Percentiles rank a stretch among this genome's conserved stretches.
phyloP scores from a whole-genome alignment of 1,140 invertebrate genomes.

The Nephotettix cincticeps region DNA sequence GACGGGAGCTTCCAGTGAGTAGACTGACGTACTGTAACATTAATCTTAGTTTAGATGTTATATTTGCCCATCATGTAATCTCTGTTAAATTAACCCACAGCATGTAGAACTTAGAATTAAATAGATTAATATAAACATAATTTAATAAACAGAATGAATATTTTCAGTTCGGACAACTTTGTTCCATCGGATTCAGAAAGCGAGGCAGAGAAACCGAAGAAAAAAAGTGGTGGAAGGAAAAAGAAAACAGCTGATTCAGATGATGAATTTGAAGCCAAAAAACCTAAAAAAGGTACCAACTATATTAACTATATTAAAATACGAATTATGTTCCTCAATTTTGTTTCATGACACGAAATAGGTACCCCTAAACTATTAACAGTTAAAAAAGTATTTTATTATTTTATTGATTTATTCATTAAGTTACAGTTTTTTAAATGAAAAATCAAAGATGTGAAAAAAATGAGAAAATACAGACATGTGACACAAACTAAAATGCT shows the following conservation, averaged over 20 bases:
- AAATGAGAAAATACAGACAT: too few species aligned
- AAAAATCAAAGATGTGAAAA: background rate
- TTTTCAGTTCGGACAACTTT: background rate
- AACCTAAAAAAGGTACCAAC: conserved; percentile 1
- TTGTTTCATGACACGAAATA: background rate
- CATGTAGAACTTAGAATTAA: background rate
- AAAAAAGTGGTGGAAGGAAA: background rate
- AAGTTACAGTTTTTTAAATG: background rate
- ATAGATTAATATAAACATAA: background rate
- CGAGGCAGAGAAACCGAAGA: background rate
- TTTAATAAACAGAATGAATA: background rate
- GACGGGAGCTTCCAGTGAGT: conserved; percentile 21
- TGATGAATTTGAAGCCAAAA: conserved; percentile 1
- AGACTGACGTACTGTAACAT: background rate
- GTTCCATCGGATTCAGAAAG: background rate
- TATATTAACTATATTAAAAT: background rate
- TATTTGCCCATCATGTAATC: background rate
- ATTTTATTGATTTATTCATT: background rate
- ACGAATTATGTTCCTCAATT: background rate
- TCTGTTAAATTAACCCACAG: background rate
- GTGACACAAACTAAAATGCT: too few species aligned
- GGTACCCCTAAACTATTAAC: background rate
- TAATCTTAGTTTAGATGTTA: background rate
- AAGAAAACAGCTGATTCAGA: conserved; percentile 8
- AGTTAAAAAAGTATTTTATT: background rate